A percentile compares a stretch with the other conserved stretches of the same genome.
phyloP scores from a whole-genome alignment of 2,797 vertebrate species.

The Varecia variegata region DNA sequence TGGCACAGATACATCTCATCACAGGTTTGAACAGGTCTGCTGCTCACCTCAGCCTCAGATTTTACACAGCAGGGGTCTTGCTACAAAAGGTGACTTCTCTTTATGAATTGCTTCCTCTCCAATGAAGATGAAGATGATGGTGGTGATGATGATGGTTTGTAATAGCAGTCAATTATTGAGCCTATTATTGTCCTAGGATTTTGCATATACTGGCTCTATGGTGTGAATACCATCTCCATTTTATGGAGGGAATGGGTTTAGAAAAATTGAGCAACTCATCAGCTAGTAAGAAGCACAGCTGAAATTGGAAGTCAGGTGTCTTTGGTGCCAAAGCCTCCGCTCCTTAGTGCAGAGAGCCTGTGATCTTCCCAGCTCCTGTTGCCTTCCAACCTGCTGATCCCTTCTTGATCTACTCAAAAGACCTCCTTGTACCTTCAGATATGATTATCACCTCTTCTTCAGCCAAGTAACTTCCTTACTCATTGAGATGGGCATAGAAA shows the following conservation, averaged over 20 bases:
- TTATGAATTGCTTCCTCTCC: not conserved
- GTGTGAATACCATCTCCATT: not conserved
- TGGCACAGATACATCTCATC: not conserved
- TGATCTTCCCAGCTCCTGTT: not conserved
- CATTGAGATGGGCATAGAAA: not conserved
- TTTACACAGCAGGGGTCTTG: not conserved
- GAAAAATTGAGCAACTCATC: not conserved
- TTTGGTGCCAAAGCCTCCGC: not conserved
- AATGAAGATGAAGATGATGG: not conserved
- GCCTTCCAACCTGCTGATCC: too few relatives aligned
- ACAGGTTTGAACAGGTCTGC: not conserved
- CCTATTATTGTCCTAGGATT: not conserved
- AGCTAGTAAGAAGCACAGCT: not conserved
- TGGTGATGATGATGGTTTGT: too few relatives aligned
- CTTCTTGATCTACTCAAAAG: not conserved
- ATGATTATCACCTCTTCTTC: not conserved
- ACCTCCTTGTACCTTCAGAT: not conserved
- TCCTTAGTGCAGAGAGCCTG: not conserved
- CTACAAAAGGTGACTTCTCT: not conserved
- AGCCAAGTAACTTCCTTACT: not conserved
- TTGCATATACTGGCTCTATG: not conserved
- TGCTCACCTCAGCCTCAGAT: not conserved
- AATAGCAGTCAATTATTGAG: not conserved
- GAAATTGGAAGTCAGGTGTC: not conserved
- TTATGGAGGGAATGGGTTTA: not conserved